Conservation (phyloP, 2,888 invertebrate genomes). For the Mesorhabditis sp. region DNA sequence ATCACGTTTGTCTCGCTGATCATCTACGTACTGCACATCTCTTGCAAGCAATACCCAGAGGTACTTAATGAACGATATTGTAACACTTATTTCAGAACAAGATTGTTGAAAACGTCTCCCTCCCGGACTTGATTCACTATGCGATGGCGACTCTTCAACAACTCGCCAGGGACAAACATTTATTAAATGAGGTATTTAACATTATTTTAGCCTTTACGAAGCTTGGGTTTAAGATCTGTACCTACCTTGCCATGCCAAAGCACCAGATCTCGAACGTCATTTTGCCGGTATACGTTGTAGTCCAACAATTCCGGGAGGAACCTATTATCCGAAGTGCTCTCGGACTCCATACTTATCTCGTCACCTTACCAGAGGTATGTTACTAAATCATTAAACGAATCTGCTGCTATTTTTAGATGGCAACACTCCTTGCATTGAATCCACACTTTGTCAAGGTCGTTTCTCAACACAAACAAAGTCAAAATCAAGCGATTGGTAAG, state of each 20-base stretch:
- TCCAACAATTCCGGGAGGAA: background rate
- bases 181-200: background rate
- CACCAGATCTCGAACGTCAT: background rate
- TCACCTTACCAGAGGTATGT: background rate
- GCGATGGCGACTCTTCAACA: background rate
- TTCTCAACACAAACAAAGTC: background rate
- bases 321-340: slow-evolving; percentile 1
- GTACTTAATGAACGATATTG: slow-evolving; percentile 7
- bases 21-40: slow-evolving; percentile 30
- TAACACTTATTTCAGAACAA: background rate
- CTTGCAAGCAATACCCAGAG: slow-evolving; percentile 26
- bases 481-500: slow-evolving; percentile 2
- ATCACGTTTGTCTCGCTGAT: slow-evolving; percentile 26
- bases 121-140: slow-evolving; percentile 2
- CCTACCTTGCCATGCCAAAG: background rate
- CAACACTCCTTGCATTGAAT: background rate
- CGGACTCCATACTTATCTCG: background rate
- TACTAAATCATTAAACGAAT: background rate
- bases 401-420: background rate
- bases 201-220: background rate
- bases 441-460: background rate
- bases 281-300: background rate
- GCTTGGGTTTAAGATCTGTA: background rate
- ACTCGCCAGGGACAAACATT: background rate
- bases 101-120: background rate